Conservation (phyloP, 1,140 invertebrate species). For the Halesus radiatus region DNA sequence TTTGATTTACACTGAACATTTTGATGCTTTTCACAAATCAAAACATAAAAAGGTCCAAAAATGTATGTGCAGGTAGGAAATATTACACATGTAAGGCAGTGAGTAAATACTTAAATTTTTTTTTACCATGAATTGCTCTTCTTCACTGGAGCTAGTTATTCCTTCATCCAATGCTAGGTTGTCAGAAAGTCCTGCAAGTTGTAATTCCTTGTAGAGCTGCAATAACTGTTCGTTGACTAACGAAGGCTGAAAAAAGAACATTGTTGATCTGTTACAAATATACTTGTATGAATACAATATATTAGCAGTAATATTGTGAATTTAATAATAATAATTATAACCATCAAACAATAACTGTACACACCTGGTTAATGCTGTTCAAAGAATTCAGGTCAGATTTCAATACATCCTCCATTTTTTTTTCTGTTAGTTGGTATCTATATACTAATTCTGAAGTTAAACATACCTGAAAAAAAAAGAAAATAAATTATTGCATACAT, state of each 20-base stretch:
- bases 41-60: no score
- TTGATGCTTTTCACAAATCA: no score
- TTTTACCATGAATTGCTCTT: slow-evolving; percentile 61
- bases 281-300: no score
- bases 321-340: no score
- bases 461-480: slow-evolving; percentile 61
- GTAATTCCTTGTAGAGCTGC: slow-evolving; percentile 80
- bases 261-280: no score
- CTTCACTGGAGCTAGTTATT: slow-evolving; percentile 73
- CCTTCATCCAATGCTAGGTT: slow-evolving; percentile 76
- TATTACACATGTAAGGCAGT: no score
- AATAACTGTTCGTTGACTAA: slow-evolving; percentile 81
- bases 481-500: no score
- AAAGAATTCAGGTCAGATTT: slow-evolving; percentile 73
- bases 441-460: slow-evolving; percentile 75
- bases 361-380: slow-evolving; percentile 70
- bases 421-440: slow-evolving; percentile 73
- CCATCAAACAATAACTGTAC: no score
- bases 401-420: slow-evolving; percentile 73
- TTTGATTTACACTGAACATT: no score
- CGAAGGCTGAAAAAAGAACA: slow-evolving; percentile 73
- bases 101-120: no score
- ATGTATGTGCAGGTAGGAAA: no score
- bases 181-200: slow-evolving; percentile 73
- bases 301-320: no score